Conservation (phyloP, 2,113 vertebrate species). For the Gnathonemus longibarbis region DNA sequence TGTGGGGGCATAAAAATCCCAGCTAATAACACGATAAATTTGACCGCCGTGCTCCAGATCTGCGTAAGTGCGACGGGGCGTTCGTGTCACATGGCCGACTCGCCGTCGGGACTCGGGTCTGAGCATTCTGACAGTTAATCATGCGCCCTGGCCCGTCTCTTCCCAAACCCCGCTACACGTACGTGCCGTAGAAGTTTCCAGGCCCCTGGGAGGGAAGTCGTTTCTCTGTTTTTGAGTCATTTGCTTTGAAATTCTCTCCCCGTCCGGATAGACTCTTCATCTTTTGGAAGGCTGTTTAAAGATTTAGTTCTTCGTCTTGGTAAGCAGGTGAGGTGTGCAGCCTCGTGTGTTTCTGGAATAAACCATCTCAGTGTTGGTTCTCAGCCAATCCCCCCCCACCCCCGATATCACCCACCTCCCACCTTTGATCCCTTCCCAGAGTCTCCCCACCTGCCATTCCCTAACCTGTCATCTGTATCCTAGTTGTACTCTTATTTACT, state of each 20-base stretch:
- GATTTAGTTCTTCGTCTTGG: conserved; percentile 11
- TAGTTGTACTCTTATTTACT: not conserved
- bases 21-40: not conserved
- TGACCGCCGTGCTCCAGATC: not conserved
- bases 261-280: not conserved
- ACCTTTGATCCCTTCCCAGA: not conserved
- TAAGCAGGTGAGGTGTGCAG: not conserved
- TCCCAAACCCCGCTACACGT: not conserved
- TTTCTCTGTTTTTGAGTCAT: conserved; percentile 28
- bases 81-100: not conserved
- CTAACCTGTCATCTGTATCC: not conserved
- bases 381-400: not conserved
- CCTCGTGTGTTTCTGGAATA: not conserved
- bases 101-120: not conserved
- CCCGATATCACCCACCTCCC: not conserved
- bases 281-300: conserved; percentile 30
- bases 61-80: too few relatives aligned
- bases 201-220: not conserved
- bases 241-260: conserved; percentile 26
- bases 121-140: not conserved
- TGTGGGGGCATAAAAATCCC: conserved; percentile 30
- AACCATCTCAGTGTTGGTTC: not conserved
- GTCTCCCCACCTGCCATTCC: not conserved
- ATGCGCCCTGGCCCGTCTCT: not conserved
- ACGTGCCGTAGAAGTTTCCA: not conserved